Evolutionary conservation across 2,888 invertebrate genomes (phyloP).

Genomic region (Hyles lineata): DNA sequence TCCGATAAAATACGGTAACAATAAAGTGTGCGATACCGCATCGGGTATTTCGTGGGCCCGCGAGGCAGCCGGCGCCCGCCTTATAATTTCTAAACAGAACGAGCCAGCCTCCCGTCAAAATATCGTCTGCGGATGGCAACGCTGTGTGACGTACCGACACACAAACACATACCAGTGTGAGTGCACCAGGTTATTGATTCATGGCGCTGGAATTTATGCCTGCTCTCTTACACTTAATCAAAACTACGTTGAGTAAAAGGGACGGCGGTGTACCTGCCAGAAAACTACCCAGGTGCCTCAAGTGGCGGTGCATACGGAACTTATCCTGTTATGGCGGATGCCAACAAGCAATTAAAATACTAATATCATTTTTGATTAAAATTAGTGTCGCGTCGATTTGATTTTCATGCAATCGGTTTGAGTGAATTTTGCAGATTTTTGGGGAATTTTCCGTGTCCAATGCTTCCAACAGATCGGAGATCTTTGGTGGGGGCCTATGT

Average conservation of each 20-base stretch:
- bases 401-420: background rate
- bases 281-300: constrained; percentile 68
- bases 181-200: constrained; percentile 81
- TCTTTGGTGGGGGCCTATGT: no score
- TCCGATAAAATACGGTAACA: background rate
- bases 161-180: constrained; percentile 63
- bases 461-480: no score
- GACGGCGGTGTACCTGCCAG: constrained; percentile 66
- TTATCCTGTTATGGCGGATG: constrained; percentile 58
- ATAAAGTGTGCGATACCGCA: constrained; percentile 18
- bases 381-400: constrained; percentile 7
- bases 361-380: constrained; percentile 29
- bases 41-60: constrained; percentile 24
- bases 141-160: constrained; percentile 69
- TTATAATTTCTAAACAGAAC: constrained; percentile 71
- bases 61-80: constrained; percentile 33
- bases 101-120: constrained; percentile 76
- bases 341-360: constrained; percentile 55
- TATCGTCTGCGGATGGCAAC: constrained; percentile 68
- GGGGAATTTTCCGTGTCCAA: background rate
- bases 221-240: constrained; percentile 79
- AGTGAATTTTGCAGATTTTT: background rate
- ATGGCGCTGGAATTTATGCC: constrained; percentile 77
- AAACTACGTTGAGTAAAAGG: constrained; percentile 71
- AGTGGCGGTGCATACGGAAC: constrained; percentile 64